phyloP scores from a whole-genome alignment of 2,888 invertebrate species.

The Carabus problematicus region DNA sequence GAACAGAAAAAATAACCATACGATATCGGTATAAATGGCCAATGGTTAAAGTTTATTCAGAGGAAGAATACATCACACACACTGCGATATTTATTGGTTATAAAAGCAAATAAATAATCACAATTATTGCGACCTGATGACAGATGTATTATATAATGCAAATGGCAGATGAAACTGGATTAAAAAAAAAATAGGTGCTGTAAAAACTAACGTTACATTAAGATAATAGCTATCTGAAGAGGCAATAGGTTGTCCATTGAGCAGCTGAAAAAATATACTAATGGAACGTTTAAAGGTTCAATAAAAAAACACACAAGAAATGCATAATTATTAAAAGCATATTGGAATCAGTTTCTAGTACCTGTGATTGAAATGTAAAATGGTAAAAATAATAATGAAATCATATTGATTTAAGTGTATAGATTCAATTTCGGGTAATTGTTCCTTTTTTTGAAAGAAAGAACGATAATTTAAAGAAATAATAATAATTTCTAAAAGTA shows the following conservation, averaged over 20 bases:
- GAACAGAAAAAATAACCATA: slow-evolving; percentile 22
- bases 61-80: slow-evolving; percentile 2
- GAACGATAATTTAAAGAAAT: too few species aligned
- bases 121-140: not conserved
- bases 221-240: slow-evolving; percentile 18
- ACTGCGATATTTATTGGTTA: slow-evolving; percentile 5
- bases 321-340: too few species aligned
- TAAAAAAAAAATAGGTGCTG: slow-evolving; percentile 37
- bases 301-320: too few species aligned
- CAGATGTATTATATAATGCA: slow-evolving; percentile 26
- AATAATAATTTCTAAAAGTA: too few species aligned
- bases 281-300: too few species aligned
- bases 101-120: slow-evolving; percentile 2
- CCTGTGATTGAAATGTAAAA: too few species aligned
- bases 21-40: not conserved
- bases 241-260: slow-evolving; percentile 5
- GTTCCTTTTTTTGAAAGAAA: too few species aligned
- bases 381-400: too few species aligned
- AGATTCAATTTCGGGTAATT: too few species aligned
- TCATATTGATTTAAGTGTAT: too few species aligned
- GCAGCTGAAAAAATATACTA: not conserved
- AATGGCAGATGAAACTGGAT: slow-evolving; percentile 29
- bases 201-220: slow-evolving; percentile 30
- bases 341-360: too few species aligned
- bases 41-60: not conserved